Base-by-base conservation (phyloP, 2,888 invertebrate species). In the Pammene aurita region DNA sequence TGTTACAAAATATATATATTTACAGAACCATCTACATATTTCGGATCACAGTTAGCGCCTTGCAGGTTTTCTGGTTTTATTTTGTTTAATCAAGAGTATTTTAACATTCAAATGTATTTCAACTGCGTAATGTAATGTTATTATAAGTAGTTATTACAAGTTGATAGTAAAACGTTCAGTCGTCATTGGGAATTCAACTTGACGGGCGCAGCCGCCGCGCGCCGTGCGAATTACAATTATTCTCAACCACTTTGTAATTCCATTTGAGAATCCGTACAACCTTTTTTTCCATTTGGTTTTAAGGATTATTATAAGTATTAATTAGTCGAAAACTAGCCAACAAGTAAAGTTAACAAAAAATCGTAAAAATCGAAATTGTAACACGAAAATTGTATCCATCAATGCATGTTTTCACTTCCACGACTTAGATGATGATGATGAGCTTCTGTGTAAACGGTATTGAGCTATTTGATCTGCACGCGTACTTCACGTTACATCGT, bases 61-160 rank as follows among this genome's bases (percentile, higher is more conserved):
- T 26, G 4, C 26, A 52, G 26, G 18, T 11, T 18, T 50, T 50
- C 9, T 18, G 16, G 1, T 50, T 50, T 11, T 50, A 2, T 54
- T 54, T 35, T 35, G 9, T 35, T 34, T 52, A 34, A 34, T 34
- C 26, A 34, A 34, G 26, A 5, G 34, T 34, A 34, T 13, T 2
- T 54, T 7, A 11, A 34, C n/a, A 35, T 54, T 54, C 34, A 54
- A 54, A 55, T 55, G 7, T 55, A 55, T 55, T 38, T 35, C 9
- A 14, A 35, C 10, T 38, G 6, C 55, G 35, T 55, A 55, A 38
- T 38, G 38, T 55, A 55, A 55, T 55, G 38, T 38, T 55, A 55
- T 16, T 35, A 14, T 54, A 54, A 54, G 54, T n/a, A 35, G 13
- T 50, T 50, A 50, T 50, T 14, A 10, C 38, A 38, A 38, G 10